A percentile compares a stretch with the other conserved stretches of the same genome.
Conservation (phyloP, 2,888 invertebrate species). For the Pristionchus maxplancki region DNA sequence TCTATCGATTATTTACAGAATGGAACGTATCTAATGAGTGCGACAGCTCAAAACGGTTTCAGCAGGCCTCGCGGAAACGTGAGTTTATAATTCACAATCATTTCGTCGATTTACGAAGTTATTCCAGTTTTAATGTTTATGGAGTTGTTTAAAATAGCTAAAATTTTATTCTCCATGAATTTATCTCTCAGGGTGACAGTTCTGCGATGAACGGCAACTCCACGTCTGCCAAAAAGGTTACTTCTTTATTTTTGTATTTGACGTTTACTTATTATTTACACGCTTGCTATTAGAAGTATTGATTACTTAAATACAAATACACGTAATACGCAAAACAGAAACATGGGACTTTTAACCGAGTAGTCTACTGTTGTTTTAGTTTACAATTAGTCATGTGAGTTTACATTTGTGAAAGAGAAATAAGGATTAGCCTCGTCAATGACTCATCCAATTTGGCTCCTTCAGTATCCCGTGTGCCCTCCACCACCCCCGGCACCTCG, state of each 20-base stretch:
- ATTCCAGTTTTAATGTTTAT: background rate
- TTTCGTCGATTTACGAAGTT: background rate
- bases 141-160: background rate
- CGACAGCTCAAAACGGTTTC: slow-evolving; percentile 46
- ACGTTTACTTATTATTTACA: background rate
- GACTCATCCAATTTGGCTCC: background rate
- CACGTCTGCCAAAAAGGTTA: slow-evolving; percentile 19
- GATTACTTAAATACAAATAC: background rate
- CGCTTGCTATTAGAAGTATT: background rate
- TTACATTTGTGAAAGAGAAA: background rate
- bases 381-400: slow-evolving; percentile 2
- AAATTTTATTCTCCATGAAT: background rate
- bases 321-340: too few species aligned
- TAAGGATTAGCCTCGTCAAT: background rate
- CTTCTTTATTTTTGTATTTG: background rate
- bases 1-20: background rate
- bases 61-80: slow-evolving; percentile 19
- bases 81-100: background rate
- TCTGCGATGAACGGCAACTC: slow-evolving; percentile 4
- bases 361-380: background rate
- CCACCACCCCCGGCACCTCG: slow-evolving; percentile 48
- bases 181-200: background rate
- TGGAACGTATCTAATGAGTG: slow-evolving; percentile 24
- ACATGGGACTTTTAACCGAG: too few species aligned
- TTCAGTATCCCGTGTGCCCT: slow-evolving; percentile 38